phyloP scores from a whole-genome alignment of 2,888 invertebrate species.

The Pyrochroa serraticornis region DNA sequence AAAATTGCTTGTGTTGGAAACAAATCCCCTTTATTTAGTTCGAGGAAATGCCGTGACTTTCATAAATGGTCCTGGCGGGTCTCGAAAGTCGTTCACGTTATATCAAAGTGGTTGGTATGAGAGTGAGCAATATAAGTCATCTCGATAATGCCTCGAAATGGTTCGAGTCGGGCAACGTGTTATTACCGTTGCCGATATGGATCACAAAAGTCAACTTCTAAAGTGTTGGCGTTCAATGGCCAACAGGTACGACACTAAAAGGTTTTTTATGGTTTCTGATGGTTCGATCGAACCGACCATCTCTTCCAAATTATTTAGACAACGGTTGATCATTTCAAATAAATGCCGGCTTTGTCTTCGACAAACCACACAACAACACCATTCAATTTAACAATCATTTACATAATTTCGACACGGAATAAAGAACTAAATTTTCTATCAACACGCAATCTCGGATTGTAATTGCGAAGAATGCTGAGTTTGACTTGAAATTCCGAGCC shows the following conservation, averaged over 20 bases:
- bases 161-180: slow-evolving; percentile 33
- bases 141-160: slow-evolving; percentile 27
- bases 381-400: background rate
- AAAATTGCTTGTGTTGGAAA: background rate
- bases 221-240: slow-evolving; percentile 32
- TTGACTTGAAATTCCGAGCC: too few relatives aligned
- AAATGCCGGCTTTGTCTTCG: slow-evolving; percentile 13
- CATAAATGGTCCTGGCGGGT: slow-evolving; percentile 6
- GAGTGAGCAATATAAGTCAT: slow-evolving; percentile 30
- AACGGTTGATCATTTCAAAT: background rate
- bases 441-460: too few relatives aligned
- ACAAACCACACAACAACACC: slow-evolving; percentile 9
- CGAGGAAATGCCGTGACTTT: slow-evolving; percentile 13
- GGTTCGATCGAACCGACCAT: slow-evolving; percentile 16
- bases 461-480: too few relatives aligned
- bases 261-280: slow-evolving; percentile 39
- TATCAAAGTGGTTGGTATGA: too few relatives aligned
- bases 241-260: slow-evolving; percentile 33
- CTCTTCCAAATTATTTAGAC: slow-evolving; percentile 11
- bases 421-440: too few relatives aligned
- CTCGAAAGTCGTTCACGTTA: slow-evolving; percentile 7
- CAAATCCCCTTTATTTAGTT: background rate
- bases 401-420: too few relatives aligned
- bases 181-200: slow-evolving; percentile 41
- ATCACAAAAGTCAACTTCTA: slow-evolving; percentile 37